These are phyloP conservation scores for Turritopsis rubra DNA, from an alignment of 30 jellyfish, hydroid and myxozoan genomes.

Conservation along the genomic window DNA sequence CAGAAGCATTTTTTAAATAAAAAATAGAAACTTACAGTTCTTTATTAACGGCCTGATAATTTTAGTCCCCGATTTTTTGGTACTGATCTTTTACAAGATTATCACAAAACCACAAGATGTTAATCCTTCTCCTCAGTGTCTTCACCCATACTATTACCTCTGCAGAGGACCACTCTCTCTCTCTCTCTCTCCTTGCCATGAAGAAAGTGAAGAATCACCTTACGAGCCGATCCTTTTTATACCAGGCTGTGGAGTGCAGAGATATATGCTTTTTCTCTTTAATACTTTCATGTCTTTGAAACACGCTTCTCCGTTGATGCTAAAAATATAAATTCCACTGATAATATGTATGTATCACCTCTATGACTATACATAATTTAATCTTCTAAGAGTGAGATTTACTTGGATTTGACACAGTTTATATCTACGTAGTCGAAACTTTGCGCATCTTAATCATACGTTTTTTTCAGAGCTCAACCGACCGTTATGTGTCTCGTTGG, in stretches of 20 bases:
- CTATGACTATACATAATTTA: not conserved
- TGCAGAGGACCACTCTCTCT: not conserved
- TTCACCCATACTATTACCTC: not conserved
- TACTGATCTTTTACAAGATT: not conserved
- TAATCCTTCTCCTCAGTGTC: not conserved
- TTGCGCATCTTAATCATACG: not conserved
- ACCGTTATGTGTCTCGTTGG: not conserved
- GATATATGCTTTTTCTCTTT: too few relatives aligned
- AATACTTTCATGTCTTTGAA: not conserved
- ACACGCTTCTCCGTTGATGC: not conserved
- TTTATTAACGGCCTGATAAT: not conserved
- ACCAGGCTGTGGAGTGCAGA: not conserved
- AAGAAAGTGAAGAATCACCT: not conserved
- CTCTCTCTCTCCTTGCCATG: not conserved
- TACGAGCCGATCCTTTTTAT: not conserved
- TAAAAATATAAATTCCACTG: not conserved
- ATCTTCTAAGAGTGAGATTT: not conserved
- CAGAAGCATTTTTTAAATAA: too few relatives aligned
- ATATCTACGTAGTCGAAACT: not conserved
- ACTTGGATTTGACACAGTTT: not conserved
- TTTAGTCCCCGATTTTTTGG: not conserved
- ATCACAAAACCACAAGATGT: not conserved
- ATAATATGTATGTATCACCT: not conserved
- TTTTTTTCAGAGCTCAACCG: not conserved
- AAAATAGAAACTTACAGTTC: not conserved